These are phyloP conservation scores for Rhagonycha fulva DNA, from an alignment of 2,888 invertebrate species.

Conservation along the genomic window DNA sequence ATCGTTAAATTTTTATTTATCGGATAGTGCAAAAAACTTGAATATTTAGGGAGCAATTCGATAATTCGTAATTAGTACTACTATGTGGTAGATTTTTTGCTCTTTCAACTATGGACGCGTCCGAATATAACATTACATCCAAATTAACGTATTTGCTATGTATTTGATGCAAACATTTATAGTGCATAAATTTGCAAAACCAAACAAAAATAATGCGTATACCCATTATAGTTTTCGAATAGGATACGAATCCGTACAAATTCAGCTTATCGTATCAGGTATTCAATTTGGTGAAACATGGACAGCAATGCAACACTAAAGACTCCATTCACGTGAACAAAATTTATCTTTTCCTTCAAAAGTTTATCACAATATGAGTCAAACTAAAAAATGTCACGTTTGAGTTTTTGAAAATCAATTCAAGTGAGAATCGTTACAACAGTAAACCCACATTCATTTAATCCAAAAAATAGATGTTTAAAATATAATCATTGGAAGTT, in stretches of 20 bases:
- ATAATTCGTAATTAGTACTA: neutral
- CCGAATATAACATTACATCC: neutral
- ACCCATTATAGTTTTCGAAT: neutral
- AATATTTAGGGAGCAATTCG: no score
- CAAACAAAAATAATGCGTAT: no score
- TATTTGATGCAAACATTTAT: no score
- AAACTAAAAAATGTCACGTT: neutral
- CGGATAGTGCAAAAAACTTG: no score
- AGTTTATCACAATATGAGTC: neutral
- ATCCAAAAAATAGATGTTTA: no score
- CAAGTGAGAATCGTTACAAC: neutral
- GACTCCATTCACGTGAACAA: neutral
- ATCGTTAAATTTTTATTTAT: no score
- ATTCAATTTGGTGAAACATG: neutral
- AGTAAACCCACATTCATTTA: no score
- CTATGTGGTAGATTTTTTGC: neutral
- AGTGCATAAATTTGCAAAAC: no score
- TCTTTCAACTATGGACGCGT: neutral
- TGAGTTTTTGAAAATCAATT: neutral
- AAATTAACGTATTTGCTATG: no score
- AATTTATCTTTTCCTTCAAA: neutral
- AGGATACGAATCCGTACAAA: neutral
- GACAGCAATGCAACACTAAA: neutral
- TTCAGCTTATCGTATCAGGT: neutral
- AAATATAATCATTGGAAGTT: neutral